Percentiles rank a stretch among this genome's conserved stretches.
phyloP scores from a whole-genome alignment of 1,140 invertebrate genomes.

The Drosophila arizonae region DNA sequence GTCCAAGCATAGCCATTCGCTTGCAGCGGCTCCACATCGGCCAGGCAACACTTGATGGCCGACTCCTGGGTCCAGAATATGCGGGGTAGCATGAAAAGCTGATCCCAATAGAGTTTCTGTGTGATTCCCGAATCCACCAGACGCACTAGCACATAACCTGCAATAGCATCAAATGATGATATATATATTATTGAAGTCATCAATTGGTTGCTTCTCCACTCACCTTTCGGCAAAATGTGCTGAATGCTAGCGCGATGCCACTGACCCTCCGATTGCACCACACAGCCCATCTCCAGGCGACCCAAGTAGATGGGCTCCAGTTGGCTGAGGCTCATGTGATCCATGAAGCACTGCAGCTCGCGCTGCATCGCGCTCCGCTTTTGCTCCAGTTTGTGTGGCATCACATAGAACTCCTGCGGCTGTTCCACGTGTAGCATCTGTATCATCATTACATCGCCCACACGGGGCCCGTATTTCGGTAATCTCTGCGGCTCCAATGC shows the following conservation, averaged over 20 bases:
- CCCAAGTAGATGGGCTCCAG: conserved; percentile 60
- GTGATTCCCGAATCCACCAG: conserved; percentile 63
- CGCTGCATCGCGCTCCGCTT: not conserved
- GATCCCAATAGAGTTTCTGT: conserved; percentile 50
- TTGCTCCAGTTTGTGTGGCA: conserved; percentile 27
- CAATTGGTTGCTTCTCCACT: not conserved
- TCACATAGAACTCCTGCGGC: conserved; percentile 60
- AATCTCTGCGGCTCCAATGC: conserved; percentile 26
- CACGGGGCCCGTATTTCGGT: not conserved
- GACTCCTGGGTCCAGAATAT: conserved; percentile 44
- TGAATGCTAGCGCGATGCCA: conserved; percentile 69
- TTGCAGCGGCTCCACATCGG: conserved; percentile 69
- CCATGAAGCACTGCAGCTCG: conserved; percentile 33
- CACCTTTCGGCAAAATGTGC: conserved; percentile 49
- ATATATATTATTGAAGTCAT: too few relatives aligned
- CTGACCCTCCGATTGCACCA: conserved; percentile 25
- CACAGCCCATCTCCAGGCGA: conserved; percentile 47
- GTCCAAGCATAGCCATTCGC: conserved; percentile 62
- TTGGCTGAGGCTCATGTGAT: not conserved
- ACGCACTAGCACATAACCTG: conserved; percentile 56
- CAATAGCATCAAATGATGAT: too few relatives aligned
- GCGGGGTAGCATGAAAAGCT: conserved; percentile 47
- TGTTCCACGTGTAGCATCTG: conserved; percentile 52
- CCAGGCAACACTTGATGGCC: conserved; percentile 57
- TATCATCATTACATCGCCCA: conserved; percentile 39